Base-by-base conservation (phyloP, 2,888 invertebrate genomes). In the Sisyra nigra region DNA sequence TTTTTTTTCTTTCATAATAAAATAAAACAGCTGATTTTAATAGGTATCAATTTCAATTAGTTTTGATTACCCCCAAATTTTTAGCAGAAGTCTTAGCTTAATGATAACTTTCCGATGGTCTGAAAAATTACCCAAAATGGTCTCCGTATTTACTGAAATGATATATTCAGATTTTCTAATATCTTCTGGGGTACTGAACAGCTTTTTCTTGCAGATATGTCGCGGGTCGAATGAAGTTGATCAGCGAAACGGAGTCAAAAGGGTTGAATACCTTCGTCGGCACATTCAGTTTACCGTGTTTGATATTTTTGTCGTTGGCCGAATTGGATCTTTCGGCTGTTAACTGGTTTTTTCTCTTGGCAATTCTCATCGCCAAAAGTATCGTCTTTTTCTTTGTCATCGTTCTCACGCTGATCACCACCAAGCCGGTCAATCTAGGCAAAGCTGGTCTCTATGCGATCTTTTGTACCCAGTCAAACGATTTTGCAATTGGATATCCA, bases 401-500 rank as follows among this genome's bases (percentile, higher is more conserved):
- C 40, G 58, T 80, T 35, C 70, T 92, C 19, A 83, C 86, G 3
- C 55, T 91, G 47, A 59, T 93, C 35, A 76, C 89, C 34, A 75
- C 77, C n/a, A 74, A 83, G 56, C 88, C 89, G 5, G 58, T 80
- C 13, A 81, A 89, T 62, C 72, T 82, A 49, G 87, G 87, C 3
- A 74, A 82, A 54, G 87, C 91, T 36, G 94, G 92, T 10, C 71
- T 96, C 45, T 86, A 87, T 70, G 88, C 87, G 13, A 93, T 96
- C 55, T 94, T 94, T 61, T 84, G 87, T 53, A 94, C 94, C 1
- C 94, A 94, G 60, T 93, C 92, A 59, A 96, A 96, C 70, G 96
- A 96, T 63, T 94, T 96, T 67, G 94, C 96, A 14, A 76, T 96
- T 52, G 94, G 94, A 47, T 92, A 83, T 65, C 94, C 96, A 5